These are phyloP conservation scores for Empis livida DNA, from an alignment of 2,888 invertebrate genomes.

Conservation along the genomic window DNA sequence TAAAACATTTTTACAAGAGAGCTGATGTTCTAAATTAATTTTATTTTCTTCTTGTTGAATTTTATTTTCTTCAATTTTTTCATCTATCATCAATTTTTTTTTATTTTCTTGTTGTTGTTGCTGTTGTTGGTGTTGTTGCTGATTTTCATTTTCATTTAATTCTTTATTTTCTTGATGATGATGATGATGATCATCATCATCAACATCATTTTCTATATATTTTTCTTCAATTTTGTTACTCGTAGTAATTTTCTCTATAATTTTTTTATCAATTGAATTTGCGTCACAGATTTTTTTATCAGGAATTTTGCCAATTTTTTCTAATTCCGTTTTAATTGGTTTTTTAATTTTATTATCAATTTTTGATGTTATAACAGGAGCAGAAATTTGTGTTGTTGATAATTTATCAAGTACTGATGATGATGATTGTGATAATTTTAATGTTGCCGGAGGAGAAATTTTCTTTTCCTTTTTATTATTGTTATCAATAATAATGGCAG, in stretches of 20 bases:
- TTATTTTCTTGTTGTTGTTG: conserved; percentile 5
- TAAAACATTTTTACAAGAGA: background rate
- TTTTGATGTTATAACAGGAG: conserved; percentile 2
- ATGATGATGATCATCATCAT: background rate
- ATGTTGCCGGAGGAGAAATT: background rate
- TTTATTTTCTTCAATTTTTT: background rate
- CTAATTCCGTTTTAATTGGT: background rate
- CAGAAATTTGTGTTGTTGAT: background rate
- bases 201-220: no score
- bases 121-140: background rate
- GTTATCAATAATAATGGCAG: conserved; percentile 8
- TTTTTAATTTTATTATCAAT: background rate
- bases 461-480: conserved; percentile 7
- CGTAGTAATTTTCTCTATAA: no score
- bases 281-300: no score
- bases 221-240: no score
- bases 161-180: no score
- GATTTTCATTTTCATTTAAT: no score
- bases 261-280: no score
- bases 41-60: conserved; percentile 8
- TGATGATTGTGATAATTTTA: background rate
- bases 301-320: background rate
- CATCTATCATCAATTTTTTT: no score
- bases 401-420: conserved; percentile 2
- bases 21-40: conserved; percentile 9